Conservation (phyloP, 2,888 invertebrate genomes). For the Lepidochrysops patricia region DNA sequence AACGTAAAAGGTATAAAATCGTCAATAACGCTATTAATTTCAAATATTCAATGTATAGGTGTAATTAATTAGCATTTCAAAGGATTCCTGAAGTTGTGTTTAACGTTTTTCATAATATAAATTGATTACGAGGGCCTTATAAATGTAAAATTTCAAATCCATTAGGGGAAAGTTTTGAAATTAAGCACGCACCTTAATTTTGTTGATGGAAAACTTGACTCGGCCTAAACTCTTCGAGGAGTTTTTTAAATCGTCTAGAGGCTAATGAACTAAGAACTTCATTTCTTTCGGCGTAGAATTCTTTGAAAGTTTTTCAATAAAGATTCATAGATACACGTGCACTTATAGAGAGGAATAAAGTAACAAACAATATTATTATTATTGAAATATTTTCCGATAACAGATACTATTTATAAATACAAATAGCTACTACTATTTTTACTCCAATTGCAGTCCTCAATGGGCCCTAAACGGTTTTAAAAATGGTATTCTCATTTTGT, state of each 20-base stretch:
- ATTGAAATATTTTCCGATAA: too few species aligned
- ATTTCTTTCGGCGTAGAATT: conserved; percentile 36
- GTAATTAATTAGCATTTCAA: conserved; percentile 26
- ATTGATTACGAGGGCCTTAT: conserved; percentile 47
- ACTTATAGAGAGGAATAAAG: too few species aligned
- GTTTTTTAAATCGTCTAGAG: conserved; percentile 36
- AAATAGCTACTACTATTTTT: too few species aligned
- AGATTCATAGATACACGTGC: background rate
- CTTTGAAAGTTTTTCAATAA: conserved; percentile 14
- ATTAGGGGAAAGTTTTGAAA: conserved; percentile 64
- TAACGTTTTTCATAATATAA: conserved; percentile 37
- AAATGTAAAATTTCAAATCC: conserved; percentile 68
- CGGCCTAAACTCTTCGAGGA: conserved; percentile 53
- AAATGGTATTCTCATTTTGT: too few species aligned
- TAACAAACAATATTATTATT: too few species aligned
- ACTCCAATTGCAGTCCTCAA: too few species aligned
- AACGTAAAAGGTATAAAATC: too few species aligned
- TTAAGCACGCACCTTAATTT: conserved; percentile 66
- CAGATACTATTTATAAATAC: too few species aligned
- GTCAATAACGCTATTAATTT: background rate
- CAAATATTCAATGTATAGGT: background rate
- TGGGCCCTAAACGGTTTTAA: background rate
- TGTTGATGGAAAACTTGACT: conserved; percentile 68
- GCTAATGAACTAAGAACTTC: conserved; percentile 65
- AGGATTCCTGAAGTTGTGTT: conserved; percentile 21